A percentile compares a stretch with the other conserved stretches of the same genome.
These are phyloP conservation scores for Metaphire vulgaris DNA, from an alignment of 1,140 invertebrate genomes.

Conservation along the genomic window DNA sequence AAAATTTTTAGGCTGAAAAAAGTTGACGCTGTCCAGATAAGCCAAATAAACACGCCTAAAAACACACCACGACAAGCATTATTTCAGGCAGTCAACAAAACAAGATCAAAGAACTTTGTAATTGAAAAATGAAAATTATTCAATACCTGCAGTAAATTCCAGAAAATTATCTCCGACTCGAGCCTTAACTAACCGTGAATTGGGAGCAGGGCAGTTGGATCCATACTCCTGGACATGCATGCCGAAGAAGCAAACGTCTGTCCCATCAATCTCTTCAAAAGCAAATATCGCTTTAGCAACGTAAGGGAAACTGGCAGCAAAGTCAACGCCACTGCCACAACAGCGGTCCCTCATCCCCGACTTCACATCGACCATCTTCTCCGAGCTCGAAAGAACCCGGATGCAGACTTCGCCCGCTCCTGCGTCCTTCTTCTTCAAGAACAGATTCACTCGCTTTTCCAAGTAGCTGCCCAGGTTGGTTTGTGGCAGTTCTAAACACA, in stretches of 20 bases:
- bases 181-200: constrained; percentile 71
- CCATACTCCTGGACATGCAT: constrained; percentile 99
- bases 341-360: constrained; percentile 78
- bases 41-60: constrained; percentile 88
- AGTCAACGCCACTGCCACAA: constrained; percentile 62
- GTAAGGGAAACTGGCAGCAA: constrained; percentile 77
- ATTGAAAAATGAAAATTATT: not conserved
- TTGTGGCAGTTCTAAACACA: constrained; percentile 64
- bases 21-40: constrained; percentile 98
- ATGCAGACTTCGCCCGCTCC: constrained; percentile 95
- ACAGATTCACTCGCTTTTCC: constrained; percentile 95
- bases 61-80: not conserved
- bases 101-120: not conserved
- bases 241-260: constrained; percentile 98
- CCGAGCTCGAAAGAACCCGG: constrained; percentile 90
- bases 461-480: constrained; percentile 93
- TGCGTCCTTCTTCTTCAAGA: constrained; percentile 86
- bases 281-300: constrained; percentile 96
- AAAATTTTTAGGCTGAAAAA: constrained; percentile 94
- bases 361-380: constrained; percentile 97
- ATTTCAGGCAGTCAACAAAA: not conserved
- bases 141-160: too few relatives aligned
- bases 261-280: constrained; percentile 96
- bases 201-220: constrained; percentile 89
- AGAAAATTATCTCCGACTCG: not conserved